These are phyloP conservation scores for Lamellibrachia columna DNA, from an alignment of 2,888 invertebrate species.

Conservation along the genomic window DNA sequence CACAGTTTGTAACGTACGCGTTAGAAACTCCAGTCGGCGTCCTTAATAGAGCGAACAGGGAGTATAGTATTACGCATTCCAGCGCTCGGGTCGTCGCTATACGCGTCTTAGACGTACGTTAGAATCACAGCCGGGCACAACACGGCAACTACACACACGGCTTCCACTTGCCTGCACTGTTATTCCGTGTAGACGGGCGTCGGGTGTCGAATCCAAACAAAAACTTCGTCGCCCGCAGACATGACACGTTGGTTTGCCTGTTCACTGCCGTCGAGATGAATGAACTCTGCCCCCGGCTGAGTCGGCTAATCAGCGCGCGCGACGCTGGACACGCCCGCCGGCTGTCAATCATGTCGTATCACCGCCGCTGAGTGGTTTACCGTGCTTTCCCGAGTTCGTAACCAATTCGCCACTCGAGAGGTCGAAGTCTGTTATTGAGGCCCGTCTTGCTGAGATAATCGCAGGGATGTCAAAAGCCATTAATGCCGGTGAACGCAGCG, in stretches of 20 bases:
- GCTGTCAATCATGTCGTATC: slow-evolving; percentile 3
- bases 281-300: slow-evolving; percentile 4
- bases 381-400: not conserved
- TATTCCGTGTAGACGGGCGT: not conserved
- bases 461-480: not conserved
- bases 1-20: slow-evolving; percentile 1
- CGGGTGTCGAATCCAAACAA: slow-evolving; percentile 12
- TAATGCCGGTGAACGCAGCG: not conserved
- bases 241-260: slow-evolving; percentile 10
- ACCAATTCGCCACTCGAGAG: not conserved
- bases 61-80: not conserved
- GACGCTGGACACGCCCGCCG: not conserved
- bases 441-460: not conserved
- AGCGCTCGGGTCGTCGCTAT: not conserved
- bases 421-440: slow-evolving; percentile 1
- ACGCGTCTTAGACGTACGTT: not conserved
- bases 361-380: slow-evolving; percentile 6
- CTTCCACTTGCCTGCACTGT: slow-evolving; percentile 7
- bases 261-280: slow-evolving; percentile 12
- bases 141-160: not conserved
- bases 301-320: not conserved
- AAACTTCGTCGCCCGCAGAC: not conserved
- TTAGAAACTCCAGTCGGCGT: not conserved
- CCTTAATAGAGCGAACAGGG: not conserved
- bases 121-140: not conserved